phyloP scores from a whole-genome alignment of 2,113 vertebrate genomes.

The Gadus chalcogrammus region DNA sequence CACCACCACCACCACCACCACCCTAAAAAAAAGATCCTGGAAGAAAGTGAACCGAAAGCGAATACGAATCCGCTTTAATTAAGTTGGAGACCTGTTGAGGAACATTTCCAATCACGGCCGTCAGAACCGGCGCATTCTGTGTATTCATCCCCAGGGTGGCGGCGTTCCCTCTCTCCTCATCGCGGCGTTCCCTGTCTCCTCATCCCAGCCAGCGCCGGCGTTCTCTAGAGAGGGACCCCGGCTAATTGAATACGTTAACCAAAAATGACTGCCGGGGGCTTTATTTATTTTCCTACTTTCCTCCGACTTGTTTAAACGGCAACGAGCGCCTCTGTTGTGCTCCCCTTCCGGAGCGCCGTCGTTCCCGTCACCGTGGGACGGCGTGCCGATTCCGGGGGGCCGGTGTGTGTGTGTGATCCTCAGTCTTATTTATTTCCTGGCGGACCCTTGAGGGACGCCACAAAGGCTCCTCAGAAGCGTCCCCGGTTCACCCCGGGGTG shows the following conservation, averaged over 20 bases:
- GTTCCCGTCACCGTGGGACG: slow-evolving; percentile 71
- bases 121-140: slow-evolving; percentile 75
- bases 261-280: slow-evolving; percentile 70
- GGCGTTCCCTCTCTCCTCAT: slow-evolving; percentile 71
- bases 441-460: slow-evolving; percentile 67
- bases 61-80: slow-evolving; percentile 77
- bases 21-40: slow-evolving; percentile 5
- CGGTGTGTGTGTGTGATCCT: slow-evolving; percentile 72
- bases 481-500: no score
- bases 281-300: slow-evolving; percentile 79
- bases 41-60: slow-evolving; percentile 62
- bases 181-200: slow-evolving; percentile 69
- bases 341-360: slow-evolving; percentile 63
- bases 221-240: slow-evolving; percentile 74
- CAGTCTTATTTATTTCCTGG: slow-evolving; percentile 72
- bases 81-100: slow-evolving; percentile 78
- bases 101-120: slow-evolving; percentile 76
- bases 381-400: slow-evolving; percentile 38
- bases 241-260: slow-evolving; percentile 83
- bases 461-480: slow-evolving; percentile 44
- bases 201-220: slow-evolving; percentile 68
- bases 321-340: slow-evolving; percentile 74
- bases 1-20: no score
- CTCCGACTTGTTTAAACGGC: slow-evolving; percentile 80
- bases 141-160: slow-evolving; percentile 74